These are phyloP conservation scores for Daboia siamensis DNA, from an alignment of 2,113 vertebrate genomes.

Conservation along the genomic window DNA sequence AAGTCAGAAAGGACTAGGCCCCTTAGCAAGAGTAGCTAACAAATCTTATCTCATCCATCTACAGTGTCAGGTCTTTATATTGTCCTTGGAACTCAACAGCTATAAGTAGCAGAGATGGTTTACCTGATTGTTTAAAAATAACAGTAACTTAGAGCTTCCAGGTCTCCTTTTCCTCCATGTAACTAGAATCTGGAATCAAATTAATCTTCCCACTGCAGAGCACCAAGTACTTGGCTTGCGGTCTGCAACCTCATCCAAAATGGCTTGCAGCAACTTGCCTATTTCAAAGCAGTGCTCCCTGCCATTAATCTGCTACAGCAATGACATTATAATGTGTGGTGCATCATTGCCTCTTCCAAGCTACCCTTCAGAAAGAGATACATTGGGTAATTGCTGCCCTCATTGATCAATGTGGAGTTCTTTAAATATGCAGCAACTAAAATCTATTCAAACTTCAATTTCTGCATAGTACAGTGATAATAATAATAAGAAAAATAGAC, in stretches of 20 bases:
- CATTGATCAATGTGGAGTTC: conserved; percentile 52
- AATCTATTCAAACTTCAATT: background rate
- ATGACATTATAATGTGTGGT: conserved; percentile 20
- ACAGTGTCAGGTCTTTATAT: background rate
- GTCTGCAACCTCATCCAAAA: background rate
- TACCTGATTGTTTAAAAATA: background rate
- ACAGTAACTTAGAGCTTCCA: background rate
- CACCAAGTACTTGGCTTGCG: background rate
- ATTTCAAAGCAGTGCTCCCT: background rate
- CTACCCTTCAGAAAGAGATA: conserved; percentile 35
- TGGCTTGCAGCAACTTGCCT: background rate
- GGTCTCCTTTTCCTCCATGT: background rate
- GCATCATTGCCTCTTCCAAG: conserved; percentile 2
- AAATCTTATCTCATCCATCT: background rate
- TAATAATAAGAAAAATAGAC: conserved; percentile 41
- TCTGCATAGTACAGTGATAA: conserved; percentile 49
- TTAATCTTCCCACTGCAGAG: background rate
- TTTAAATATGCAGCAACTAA: conserved; percentile 64
- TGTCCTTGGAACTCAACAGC: background rate
- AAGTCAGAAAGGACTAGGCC: background rate
- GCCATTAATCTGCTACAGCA: background rate
- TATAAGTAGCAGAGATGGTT: background rate
- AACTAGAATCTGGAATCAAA: background rate
- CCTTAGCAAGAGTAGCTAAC: background rate
- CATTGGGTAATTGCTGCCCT: conserved; percentile 40